A percentile compares a stretch with the other conserved stretches of the same genome.
Conservation (phyloP, 2,888 invertebrate species). For the Sympetrum striolatum region DNA sequence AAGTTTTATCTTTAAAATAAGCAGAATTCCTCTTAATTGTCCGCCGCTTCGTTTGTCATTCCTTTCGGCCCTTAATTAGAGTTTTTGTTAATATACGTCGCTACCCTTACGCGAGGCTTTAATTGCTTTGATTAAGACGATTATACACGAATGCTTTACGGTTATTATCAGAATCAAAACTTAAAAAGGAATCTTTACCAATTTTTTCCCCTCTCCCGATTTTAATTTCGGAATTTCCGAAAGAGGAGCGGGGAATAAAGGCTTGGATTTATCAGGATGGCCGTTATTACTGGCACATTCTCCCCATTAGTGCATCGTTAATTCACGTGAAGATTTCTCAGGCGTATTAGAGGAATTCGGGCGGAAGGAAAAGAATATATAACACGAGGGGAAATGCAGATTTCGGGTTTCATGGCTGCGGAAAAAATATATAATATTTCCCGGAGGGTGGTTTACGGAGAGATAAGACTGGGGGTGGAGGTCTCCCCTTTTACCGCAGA, state of each 20-base stretch:
- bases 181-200: background rate
- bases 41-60: background rate
- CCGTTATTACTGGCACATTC: constrained; percentile 27
- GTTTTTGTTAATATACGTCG: background rate
- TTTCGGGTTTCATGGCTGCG: constrained; percentile 18
- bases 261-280: constrained; percentile 5
- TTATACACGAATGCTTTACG: background rate
- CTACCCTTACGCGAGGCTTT: background rate
- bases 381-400: constrained; percentile 2
- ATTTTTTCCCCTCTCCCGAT: background rate
- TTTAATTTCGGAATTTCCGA: background rate
- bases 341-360: constrained; percentile 40
- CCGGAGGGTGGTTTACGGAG: background rate
- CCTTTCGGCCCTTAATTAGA: background rate
- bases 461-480: constrained; percentile 35
- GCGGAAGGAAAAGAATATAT: constrained; percentile 30
- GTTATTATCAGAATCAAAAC: background rate
- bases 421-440: constrained; percentile 2
- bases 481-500: constrained; percentile 25
- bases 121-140: background rate
- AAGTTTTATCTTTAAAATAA: background rate
- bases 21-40: background rate
- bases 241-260: background rate
- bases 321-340: constrained; percentile 37
- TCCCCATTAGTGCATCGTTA: constrained; percentile 39